Evolutionary conservation across 2,797 vertebrate genomes (phyloP), one percentile per base, ranked within the genome.

Genomic region (Halcyon smyrnensis): DNA sequence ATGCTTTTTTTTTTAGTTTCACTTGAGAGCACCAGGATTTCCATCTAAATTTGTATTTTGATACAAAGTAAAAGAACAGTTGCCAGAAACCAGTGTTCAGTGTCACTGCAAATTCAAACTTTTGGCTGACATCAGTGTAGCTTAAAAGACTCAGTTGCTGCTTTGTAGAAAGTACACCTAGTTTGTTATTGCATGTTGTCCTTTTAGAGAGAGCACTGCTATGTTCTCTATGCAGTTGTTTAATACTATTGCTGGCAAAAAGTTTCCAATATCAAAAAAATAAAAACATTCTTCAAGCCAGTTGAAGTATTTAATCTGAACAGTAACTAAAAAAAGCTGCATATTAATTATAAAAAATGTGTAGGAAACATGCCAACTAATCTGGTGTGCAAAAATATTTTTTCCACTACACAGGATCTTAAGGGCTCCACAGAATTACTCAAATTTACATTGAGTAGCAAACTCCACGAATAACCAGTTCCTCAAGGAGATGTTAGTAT

Each of bases 401-500:
- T 81, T 97, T 95, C 94, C 88, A 97, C 95, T 94, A 96, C 95
- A 97, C 97, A 97, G 95, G 95, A 95, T 97, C 97, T 96, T 98
- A 98, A 97, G 97, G 96, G 97, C 97, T 98, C 98, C 98, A 98
- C 98, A 98, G 98, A 99, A 98, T 98, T 98, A 94, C 91, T 85
- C 92, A 95, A 96, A 94, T 98, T 92, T 89, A 96, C 96, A 97
- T 60, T 95, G 93, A 96, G 96, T 91, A 95, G 84, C 94, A 97
- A 98, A 83, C 95, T 75, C 93, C 60, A 84, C 2, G 37, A 92
- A 79, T 28, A 84, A 80, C 50, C 87, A 96, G 91, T 96, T 98
- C 97, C 97, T 99, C 98, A 99, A 95, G 99, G 99, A 97, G 99
- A 98, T 73, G 99, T 98, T 89, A 99, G 98, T 37, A 99, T 98